phyloP scores from a whole-genome alignment of 2,113 vertebrate species.

The Hippocampus abdominalis region DNA sequence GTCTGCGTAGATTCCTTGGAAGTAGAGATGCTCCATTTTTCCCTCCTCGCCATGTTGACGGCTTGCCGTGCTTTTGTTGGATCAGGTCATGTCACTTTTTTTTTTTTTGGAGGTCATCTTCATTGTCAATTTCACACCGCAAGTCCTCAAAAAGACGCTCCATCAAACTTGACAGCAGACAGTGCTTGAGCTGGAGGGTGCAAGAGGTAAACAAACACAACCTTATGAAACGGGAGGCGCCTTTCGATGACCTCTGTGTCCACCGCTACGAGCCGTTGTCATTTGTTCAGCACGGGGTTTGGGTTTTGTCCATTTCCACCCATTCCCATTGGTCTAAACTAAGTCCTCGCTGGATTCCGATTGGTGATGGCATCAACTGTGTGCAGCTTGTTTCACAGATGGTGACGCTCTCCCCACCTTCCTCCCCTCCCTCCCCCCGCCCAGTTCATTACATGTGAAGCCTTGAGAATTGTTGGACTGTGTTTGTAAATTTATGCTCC shows the following conservation, averaged over 20 bases:
- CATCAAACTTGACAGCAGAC: slow-evolving; percentile 79
- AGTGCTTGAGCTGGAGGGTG: slow-evolving; percentile 79
- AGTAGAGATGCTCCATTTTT: neutral
- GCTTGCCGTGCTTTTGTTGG: slow-evolving; percentile 23
- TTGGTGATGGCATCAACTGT: too few species aligned
- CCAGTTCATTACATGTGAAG: too few species aligned
- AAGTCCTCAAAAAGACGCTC: slow-evolving; percentile 78
- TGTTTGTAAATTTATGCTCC: too few species aligned
- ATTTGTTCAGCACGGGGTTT: neutral
- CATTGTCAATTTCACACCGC: slow-evolving; percentile 16
- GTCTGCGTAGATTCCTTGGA: neutral
- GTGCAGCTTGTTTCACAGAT: too few species aligned
- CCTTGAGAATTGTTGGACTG: too few species aligned
- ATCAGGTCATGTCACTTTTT: slow-evolving; percentile 11
- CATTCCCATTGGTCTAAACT: neutral
- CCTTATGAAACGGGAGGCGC: neutral
- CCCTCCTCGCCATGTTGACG: neutral
- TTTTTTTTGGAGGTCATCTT: slow-evolving; percentile 19
- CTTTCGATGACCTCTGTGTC: neutral
- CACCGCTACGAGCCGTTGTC: neutral
- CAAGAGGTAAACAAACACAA: neutral
- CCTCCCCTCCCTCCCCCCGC: too few species aligned
- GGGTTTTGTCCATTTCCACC: neutral
- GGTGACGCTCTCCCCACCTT: too few species aligned
- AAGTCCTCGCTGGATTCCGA: too few species aligned